Conservation (phyloP, 2,113 vertebrate genomes). For the Colistium nudipinnis region DNA sequence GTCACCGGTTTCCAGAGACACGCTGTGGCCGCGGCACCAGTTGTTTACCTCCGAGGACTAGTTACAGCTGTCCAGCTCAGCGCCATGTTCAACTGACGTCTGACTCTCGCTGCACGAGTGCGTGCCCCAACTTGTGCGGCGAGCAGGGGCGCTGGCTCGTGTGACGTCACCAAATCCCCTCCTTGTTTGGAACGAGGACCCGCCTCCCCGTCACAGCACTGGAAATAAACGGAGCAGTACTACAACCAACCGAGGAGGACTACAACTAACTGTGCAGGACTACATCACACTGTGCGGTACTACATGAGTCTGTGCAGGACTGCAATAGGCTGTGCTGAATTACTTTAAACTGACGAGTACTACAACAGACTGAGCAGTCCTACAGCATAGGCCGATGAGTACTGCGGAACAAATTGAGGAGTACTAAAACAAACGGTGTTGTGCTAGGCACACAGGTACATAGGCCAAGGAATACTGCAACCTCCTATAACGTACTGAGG, state of each 20-base stretch:
- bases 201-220: conserved; percentile 48
- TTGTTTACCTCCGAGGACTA: conserved; percentile 9
- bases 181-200: conserved; percentile 39
- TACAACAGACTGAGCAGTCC: too few relatives aligned
- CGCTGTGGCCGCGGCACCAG: not conserved
- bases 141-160: conserved; percentile 78
- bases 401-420: not conserved
- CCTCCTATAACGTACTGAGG: too few relatives aligned
- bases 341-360: too few relatives aligned
- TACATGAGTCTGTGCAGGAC: too few relatives aligned
- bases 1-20: not conserved
- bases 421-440: not conserved
- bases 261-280: not conserved
- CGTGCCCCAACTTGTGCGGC: conserved; percentile 46
- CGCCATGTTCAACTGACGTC: conserved; percentile 68
- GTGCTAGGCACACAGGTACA: too few relatives aligned
- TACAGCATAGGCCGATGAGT: not conserved
- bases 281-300: not conserved
- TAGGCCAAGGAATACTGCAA: too few relatives aligned
- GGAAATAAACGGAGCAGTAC: conserved; percentile 38
- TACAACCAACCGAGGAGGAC: not conserved
- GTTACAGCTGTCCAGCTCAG: conserved; percentile 27
- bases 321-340: too few relatives aligned
- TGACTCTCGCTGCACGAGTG: conserved; percentile 27
- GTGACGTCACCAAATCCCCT: conserved; percentile 68